Evolutionary conservation across 2,888 invertebrate genomes (phyloP).

Genomic region (Oasisia sp.): DNA sequence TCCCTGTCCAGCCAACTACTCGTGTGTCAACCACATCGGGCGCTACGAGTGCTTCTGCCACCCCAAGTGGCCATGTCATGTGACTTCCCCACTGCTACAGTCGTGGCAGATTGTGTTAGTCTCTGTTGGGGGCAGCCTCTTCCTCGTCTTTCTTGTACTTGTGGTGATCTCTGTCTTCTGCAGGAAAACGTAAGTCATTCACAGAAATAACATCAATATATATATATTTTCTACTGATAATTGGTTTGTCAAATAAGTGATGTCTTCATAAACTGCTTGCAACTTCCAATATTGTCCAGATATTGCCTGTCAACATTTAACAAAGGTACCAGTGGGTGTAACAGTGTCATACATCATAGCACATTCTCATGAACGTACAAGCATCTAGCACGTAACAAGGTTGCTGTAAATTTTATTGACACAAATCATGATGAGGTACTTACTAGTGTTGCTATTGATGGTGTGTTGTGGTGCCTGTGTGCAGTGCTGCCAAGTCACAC

Average conservation of each 20-base stretch:
- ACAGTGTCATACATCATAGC: too few species aligned
- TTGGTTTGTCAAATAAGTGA: background rate
- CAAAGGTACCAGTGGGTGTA: too few species aligned
- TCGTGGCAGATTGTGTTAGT: background rate
- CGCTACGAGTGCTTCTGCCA: background rate
- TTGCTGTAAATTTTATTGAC: too few species aligned
- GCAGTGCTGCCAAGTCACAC: background rate
- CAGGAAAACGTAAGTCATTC: background rate
- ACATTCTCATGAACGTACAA: too few species aligned
- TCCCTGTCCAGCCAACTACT: background rate
- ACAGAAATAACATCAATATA: background rate
- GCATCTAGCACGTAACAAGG: background rate
- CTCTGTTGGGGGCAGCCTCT: background rate
- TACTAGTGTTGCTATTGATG: too few species aligned
- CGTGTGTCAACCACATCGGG: background rate
- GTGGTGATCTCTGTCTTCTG: background rate
- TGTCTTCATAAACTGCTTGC: too few species aligned
- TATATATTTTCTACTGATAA: too few species aligned
- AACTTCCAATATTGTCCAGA: too few species aligned
- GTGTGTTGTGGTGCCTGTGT: background rate
- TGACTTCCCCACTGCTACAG: background rate
- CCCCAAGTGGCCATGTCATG: background rate
- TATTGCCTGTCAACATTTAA: too few species aligned
- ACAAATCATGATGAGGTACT: too few species aligned
- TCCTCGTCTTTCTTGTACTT: background rate